Evolutionary conservation across 2,797 vertebrate species (phyloP), one percentile per base, ranked within the genome.

Genomic region (Craterocephalus amniculus): DNA sequence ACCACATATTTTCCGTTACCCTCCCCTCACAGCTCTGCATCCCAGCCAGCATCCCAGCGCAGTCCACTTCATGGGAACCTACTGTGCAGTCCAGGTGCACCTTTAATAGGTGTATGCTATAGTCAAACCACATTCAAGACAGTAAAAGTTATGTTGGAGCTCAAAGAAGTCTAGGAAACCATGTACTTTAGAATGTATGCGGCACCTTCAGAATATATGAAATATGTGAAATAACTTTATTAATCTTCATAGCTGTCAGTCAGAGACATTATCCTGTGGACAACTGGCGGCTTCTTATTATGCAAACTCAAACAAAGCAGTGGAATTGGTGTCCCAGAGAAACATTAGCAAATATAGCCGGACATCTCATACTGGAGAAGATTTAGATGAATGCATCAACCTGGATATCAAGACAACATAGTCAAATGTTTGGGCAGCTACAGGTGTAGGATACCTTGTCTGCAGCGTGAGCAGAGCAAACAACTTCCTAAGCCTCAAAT

Each of bases 271-370:
- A 91, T 89, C 75, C 80, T 76, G 82, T 70, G 81, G 89, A 83
- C 82, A 87, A 79, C 81, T 82, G 79, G 86, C 84, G 88, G 85
- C 75, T 67, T 81, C 80, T 89, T 80, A 90, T 89, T 90, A 92
- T 92, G 89, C 84, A 91, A 87, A 92, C 88, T 92, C 92, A 92
- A 91, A 93, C 92, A 91, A 89, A 90, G 84, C 87, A 81, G 79
- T 75, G 82, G 84, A 90, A 93, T 89, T 83, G 86, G 81, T 86
- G 86, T 92, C 91, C 89, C 87, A 87, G 74, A 82, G 90, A 81
- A 91, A 82, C 89, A 83, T 86, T 74, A 88, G 90, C 86, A 93
- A 92, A 92, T 82, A 92, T 58, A 78, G 86, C 85, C 88, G 89
- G 90, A 91, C 89, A 83, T 87, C 66, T 92, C 89, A 88, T 88